A percentile compares a stretch with the other conserved stretches of the same genome.
Evolutionary conservation across 1,140 invertebrate species (phyloP).

Genomic region (Galleria mellonella): DNA sequence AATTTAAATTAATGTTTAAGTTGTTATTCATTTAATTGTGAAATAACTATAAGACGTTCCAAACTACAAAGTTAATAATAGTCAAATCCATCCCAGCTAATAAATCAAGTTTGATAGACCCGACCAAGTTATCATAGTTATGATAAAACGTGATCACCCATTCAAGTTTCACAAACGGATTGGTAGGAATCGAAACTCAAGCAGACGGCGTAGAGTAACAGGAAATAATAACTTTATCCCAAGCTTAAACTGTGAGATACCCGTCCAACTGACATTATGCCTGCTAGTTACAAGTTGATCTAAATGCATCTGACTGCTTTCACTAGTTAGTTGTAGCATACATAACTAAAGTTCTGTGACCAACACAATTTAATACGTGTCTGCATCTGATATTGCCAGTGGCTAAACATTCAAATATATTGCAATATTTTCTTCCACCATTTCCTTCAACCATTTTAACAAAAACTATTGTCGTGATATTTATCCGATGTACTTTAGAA

Average conservation of each 20-base stretch:
- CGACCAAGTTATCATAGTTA: slow-evolving; percentile 45
- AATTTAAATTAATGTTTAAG: too few relatives aligned
- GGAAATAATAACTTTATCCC: slow-evolving; percentile 71
- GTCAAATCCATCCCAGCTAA: slow-evolving; percentile 26
- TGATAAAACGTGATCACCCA: slow-evolving; percentile 57
- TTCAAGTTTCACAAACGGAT: slow-evolving; percentile 59
- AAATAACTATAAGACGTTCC: neutral
- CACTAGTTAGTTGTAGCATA: slow-evolving; percentile 45
- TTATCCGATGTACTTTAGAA: slow-evolving; percentile 22
- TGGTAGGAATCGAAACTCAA: slow-evolving; percentile 62
- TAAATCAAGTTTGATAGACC: slow-evolving; percentile 46
- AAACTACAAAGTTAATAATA: slow-evolving; percentile 20
- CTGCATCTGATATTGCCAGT: slow-evolving; percentile 24
- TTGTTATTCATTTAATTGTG: too few relatives aligned
- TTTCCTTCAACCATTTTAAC: slow-evolving; percentile 1
- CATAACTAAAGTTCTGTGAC: slow-evolving; percentile 63
- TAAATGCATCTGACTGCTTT: slow-evolving; percentile 64
- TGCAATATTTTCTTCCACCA: neutral
- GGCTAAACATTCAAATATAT: slow-evolving; percentile 18
- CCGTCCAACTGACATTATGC: slow-evolving; percentile 68
- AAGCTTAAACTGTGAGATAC: slow-evolving; percentile 53
- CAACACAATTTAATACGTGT: slow-evolving; percentile 42
- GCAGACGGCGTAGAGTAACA: slow-evolving; percentile 58
- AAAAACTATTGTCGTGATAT: slow-evolving; percentile 14
- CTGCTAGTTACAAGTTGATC: slow-evolving; percentile 71